phyloP scores from a whole-genome alignment of 2,888 invertebrate genomes.

The Marronus borbonicus region DNA sequence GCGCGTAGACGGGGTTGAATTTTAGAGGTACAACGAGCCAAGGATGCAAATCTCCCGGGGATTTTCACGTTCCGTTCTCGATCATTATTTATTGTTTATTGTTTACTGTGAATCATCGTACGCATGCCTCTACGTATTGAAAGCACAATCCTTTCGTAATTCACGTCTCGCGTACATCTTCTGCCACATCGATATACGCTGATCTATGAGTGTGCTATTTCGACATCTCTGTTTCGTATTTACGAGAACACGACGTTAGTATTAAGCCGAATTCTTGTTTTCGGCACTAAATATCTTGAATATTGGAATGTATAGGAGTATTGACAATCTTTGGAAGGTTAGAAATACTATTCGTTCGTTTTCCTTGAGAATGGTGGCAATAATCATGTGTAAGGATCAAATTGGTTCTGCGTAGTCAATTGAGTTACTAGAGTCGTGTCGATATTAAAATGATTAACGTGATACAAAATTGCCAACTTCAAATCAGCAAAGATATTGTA shows the following conservation, averaged over 20 bases:
- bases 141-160: slow-evolving; percentile 29
- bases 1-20: slow-evolving; percentile 16
- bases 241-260: not conserved
- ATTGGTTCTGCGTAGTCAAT: too few species aligned
- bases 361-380: too few species aligned
- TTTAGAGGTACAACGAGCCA: slow-evolving; percentile 22
- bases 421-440: too few species aligned
- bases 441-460: too few species aligned
- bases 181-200: slow-evolving; percentile 19
- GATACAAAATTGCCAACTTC: too few species aligned
- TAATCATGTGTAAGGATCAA: too few species aligned
- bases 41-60: slow-evolving; percentile 32
- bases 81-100: slow-evolving; percentile 46
- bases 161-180: slow-evolving; percentile 2
- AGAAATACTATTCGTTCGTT: too few species aligned
- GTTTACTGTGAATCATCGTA: slow-evolving; percentile 40
- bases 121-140: slow-evolving; percentile 31
- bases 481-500: too few species aligned
- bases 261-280: too few species aligned
- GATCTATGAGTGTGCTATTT: slow-evolving; percentile 22
- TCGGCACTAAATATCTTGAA: too few species aligned
- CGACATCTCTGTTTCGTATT: not conserved
- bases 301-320: too few species aligned
- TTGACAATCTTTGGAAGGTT: too few species aligned
- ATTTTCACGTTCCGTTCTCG: slow-evolving; percentile 34